Evolutionary conservation across 1,140 invertebrate genomes (phyloP), one percentile per base, ranked within the genome.

Genomic region (Cyphomyrmex costatus): DNA sequence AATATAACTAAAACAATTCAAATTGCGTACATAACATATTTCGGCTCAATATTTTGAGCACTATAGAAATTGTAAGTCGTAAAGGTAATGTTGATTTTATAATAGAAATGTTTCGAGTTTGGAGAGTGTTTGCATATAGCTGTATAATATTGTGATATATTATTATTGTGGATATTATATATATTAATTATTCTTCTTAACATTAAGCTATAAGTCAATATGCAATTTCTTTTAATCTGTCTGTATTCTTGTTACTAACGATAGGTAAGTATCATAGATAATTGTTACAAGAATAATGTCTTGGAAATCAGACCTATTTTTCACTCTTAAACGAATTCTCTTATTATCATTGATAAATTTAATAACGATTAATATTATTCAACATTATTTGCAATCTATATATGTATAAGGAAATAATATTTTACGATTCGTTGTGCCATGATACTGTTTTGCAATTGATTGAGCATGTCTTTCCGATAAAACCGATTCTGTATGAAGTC

Each of bases 401-500:
- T n/a, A n/a, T n/a, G n/a, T n/a, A n/a, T 24, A 61, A 61, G 30
- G n/a, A 6, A 19, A 51, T 51, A 6, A 24, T n/a, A 49, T 70
- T 14, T 51, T 51, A 16, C 16, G 24, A 49, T 46, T 24, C 12
- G 2, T 19, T 49, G 21, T 53, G 2, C 14, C 8, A 7, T n/a
- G 7, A 60, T 77, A 16, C 33, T 7, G 46, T 27, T 61, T 61
- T 63, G 12, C 6, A 46, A n/a, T 36, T n/a, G 27, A 6, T 4
- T 16, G 16, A n/a, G 56, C 33, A 27, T 14, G 7, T 53, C 27
- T 33, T 19, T 80, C 49, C 21, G 58, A 61, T 63, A 77, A 27
- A 85, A 63, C 49, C 10, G 21, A 16, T 24, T 21, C 12, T 42
- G 36, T 71, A 71, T 63, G 36, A 78, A 79, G 42, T 53, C 33